Conservation (phyloP, 2,888 invertebrate genomes). For the Xanthia icteritia region DNA sequence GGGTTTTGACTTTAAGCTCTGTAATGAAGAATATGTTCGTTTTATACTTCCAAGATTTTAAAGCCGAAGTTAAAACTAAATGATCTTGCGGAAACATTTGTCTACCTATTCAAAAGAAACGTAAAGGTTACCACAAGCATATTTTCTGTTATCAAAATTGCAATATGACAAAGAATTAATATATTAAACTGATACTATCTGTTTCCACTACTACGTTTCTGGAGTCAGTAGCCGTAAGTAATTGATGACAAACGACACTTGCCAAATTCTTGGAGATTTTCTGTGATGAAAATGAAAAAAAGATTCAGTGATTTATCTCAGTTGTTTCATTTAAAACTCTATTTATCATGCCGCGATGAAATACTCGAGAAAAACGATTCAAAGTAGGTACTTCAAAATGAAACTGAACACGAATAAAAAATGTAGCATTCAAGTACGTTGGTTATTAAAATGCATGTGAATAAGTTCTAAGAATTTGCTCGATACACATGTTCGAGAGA, state of each 20-base stretch:
- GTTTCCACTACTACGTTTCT: constrained; percentile 37
- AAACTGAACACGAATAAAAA: constrained; percentile 13
- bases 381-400: constrained; percentile 18
- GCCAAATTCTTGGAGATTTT: constrained; percentile 63
- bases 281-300: constrained; percentile 56
- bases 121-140: background rate
- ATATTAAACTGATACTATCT: constrained; percentile 10
- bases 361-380: constrained; percentile 33
- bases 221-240: constrained; percentile 52
- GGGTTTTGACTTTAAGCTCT: background rate
- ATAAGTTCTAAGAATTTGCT: constrained; percentile 71
- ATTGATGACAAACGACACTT: constrained; percentile 63
- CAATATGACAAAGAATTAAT: background rate
- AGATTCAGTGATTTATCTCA: constrained; percentile 61
- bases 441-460: constrained; percentile 39
- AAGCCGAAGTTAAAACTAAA: background rate
- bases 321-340: constrained; percentile 64
- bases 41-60: background rate
- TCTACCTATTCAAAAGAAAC: background rate
- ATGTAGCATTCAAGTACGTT: constrained; percentile 22
- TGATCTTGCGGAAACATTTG: background rate
- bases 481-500: constrained; percentile 80
- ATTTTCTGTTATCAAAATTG: background rate
- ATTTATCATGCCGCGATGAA: constrained; percentile 59
- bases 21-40: background rate